Conservation (phyloP, 2,113 vertebrate species). For the Tenebrosternarchus preto region DNA sequence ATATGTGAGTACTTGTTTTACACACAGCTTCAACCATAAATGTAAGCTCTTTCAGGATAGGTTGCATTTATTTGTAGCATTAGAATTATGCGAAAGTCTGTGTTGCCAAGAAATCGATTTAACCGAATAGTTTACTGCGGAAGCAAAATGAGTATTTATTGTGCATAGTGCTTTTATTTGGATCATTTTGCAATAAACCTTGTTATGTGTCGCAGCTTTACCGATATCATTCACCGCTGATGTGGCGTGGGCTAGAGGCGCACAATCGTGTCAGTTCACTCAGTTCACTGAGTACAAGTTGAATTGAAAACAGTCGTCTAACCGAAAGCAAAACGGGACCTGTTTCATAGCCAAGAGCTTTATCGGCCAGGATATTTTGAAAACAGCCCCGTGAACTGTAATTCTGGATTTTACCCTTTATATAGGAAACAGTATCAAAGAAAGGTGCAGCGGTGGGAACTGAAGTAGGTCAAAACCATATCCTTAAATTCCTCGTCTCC, state of each 20-base stretch:
- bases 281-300: not conserved
- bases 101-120: not conserved
- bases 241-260: too few species aligned
- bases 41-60: not conserved
- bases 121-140: not conserved
- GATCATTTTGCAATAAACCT: too few species aligned
- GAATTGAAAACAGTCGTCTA: not conserved
- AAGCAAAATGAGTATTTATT: not conserved
- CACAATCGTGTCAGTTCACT: not conserved
- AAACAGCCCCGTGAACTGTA: not conserved
- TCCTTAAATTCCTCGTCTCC: too few species aligned
- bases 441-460: not conserved
- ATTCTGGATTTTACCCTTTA: not conserved
- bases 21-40: not conserved
- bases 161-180: not conserved
- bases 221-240: too few species aligned
- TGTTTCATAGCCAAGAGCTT: not conserved
- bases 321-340: not conserved
- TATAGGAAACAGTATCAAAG: too few species aligned
- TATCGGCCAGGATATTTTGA: not conserved
- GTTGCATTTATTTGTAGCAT: not conserved
- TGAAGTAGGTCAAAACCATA: not conserved
- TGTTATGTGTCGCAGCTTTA: too few species aligned
- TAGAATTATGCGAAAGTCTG: not conserved
- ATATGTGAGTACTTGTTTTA: constrained; percentile 22